These are phyloP conservation scores for Tachina grossa DNA, from an alignment of 2,888 invertebrate species.

Conservation along the genomic window DNA sequence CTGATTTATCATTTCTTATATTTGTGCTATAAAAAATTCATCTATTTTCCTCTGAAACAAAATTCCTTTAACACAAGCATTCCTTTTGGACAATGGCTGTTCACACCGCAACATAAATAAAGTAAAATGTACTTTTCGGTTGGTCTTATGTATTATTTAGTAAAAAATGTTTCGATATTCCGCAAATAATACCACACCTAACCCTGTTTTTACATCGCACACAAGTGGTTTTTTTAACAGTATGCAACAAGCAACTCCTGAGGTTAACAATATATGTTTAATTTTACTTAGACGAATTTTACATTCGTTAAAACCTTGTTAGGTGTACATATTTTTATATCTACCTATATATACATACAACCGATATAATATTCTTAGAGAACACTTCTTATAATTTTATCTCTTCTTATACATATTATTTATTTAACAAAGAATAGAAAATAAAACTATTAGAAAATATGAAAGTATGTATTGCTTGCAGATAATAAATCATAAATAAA, in stretches of 20 bases:
- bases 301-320: too few relatives aligned
- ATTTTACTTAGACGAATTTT: too few relatives aligned
- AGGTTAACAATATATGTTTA: too few relatives aligned
- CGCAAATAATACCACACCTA: background rate
- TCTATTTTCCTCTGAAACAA: background rate
- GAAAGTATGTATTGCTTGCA: background rate
- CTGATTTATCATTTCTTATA: background rate
- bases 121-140: background rate
- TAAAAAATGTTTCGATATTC: background rate
- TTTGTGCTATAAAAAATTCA: background rate
- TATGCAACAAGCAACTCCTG: too few relatives aligned
- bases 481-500: slow-evolving; percentile 16
- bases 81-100: background rate
- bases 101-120: background rate
- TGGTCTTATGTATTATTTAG: background rate
- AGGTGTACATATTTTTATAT: too few relatives aligned
- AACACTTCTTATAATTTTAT: background rate
- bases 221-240: too few relatives aligned
- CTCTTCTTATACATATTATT: background rate
- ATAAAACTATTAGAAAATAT: background rate
- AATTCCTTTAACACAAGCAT: background rate
- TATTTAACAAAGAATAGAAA: background rate
- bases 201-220: too few relatives aligned
- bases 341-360: background rate
- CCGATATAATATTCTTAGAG: background rate